A percentile compares a stretch with the other conserved stretches of the same genome.
phyloP scores from a whole-genome alignment of 30 jellyfish, hydroid and myxozoan species.

The Rhopilema esculentum region DNA sequence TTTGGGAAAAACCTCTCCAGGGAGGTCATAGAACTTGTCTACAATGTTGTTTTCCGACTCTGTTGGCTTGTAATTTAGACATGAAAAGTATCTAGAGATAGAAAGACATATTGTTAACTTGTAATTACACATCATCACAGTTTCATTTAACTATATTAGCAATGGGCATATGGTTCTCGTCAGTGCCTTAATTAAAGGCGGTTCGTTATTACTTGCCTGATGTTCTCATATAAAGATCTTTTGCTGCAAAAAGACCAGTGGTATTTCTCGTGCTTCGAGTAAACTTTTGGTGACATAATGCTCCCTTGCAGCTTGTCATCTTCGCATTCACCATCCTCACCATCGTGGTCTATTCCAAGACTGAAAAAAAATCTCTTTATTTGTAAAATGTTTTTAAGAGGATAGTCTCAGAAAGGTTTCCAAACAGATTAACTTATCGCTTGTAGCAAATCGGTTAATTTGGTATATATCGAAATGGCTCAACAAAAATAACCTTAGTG shows the following conservation, averaged over 20 bases:
- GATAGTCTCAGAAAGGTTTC: background rate
- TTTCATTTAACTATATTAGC: too few species aligned
- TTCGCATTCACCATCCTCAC: constrained; percentile 69
- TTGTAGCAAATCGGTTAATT: too few species aligned
- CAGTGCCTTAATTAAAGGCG: background rate
- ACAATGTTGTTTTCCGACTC: constrained; percentile 28
- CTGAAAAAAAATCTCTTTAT: constrained; percentile 49
- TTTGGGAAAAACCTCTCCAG: constrained; percentile 80
- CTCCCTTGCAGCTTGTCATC: constrained; percentile 60
- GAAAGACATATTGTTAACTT: background rate
- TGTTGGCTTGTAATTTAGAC: constrained; percentile 33
- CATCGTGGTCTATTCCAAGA: constrained; percentile 94
- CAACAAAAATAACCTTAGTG: too few species aligned
- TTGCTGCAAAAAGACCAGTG: constrained; percentile 94
- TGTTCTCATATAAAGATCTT: constrained; percentile 70
- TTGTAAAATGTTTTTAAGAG: background rate
- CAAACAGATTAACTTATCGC: too few species aligned
- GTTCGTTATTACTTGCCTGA: constrained; percentile 31
- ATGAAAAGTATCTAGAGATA: constrained; percentile 43
- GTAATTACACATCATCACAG: background rate
- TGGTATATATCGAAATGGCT: too few species aligned
- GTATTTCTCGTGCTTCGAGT: constrained; percentile 74
- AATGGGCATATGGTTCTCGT: too few species aligned
- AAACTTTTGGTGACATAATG: constrained; percentile 85
- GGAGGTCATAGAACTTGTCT: constrained; percentile 46